Evolutionary conservation across 2,888 invertebrate genomes (phyloP), one percentile per base, ranked within the genome.

Genomic region (Temnothorax ravouxi): DNA sequence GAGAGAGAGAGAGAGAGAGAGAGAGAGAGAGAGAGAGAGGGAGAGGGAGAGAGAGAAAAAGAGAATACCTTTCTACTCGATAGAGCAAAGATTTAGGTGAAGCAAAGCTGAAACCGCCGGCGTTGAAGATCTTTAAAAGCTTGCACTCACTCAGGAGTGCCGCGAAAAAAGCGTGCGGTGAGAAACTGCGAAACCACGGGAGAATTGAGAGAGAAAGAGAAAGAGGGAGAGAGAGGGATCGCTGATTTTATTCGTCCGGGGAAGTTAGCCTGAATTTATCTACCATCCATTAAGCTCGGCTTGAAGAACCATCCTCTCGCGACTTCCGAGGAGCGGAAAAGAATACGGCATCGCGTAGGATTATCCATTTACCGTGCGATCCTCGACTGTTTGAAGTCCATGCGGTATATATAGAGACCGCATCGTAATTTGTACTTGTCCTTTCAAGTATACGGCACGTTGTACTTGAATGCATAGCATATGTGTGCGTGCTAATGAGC

Each of bases 21-120:
- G 29, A 29, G 29, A 34, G 6, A 6, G 34, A 66, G 18, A 52
- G 9, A 75, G 29, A 47, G 15, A 18, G 54, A 66, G 3, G 41
- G 13, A 44, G n/a, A 52, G n/a, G 44, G n/a, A 82, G 38, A 66
- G 62, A 47, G 6, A 67, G 11, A 83, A 13, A 76, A 59, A 41
- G 50, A 61, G n/a, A 59, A 3, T 52, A 62, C 41, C 67, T 87
- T 90, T 91, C 86, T 83, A 86, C 84, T 91, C 87, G 87, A 91
- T 89, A 71, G 88, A 85, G 86, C 86, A 86, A 88, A 88, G 90
- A 90, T 90, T 90, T 89, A 90, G 89, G 88, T 88, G 91, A 89
- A 87, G 87, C 89, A 86, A 85, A 88, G 87, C 84, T 79, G 85
- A 85, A 85, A 90, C 85, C 83, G 67, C 79, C 64, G 72, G 67